Base-by-base conservation (phyloP, 2,888 invertebrate species). In the Cheilosia urbana region DNA sequence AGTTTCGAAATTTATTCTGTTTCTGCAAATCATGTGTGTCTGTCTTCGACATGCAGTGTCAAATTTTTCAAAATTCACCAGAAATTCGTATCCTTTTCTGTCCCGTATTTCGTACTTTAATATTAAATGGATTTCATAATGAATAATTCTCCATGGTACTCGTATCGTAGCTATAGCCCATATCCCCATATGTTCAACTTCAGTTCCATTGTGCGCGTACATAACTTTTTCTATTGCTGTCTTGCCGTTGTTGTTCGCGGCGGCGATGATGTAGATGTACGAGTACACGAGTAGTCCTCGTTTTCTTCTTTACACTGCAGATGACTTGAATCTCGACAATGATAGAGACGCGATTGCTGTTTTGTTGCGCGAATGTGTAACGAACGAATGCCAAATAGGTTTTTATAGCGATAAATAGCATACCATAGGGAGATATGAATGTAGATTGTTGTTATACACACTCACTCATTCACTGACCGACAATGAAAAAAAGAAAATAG, bases 321-420 rank as follows among this genome's bases (percentile, higher is more conserved):
- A 76, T 60, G 66, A 53, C 51, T 66, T 21, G 30, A 37, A 30
- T 55, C 45, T 19, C 45, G 19, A 57, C 15, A 34, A 45, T 21
- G 24, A 42, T 11, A 27, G 24, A 51, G 21, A 55, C 42, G 53
- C 51, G 37, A 57, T 58, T 66, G 58, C 53, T 66, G 58, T 49
- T 37, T 45, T 27, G 2, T 40, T 13, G 24, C 37, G 37, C 13
- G 27, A 30, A 53, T 47, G 60, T 62, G 42, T 63, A 63, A 55
- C 45, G 53, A 63, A 63, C 51, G 62, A 62, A 63, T 73, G 42
- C 55, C 13, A 63, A 73, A 65, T 73, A 55, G 53, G 63, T 45
- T 63, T 55, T 63, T 55, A 21, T 53, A 27, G 27, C 53, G 63
- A 73, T 63, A 73, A 63, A 63, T 24, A 57, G 57, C 27, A 69